phyloP scores from a whole-genome alignment of 2,888 invertebrate species.

The Heliconius ismenius region DNA sequence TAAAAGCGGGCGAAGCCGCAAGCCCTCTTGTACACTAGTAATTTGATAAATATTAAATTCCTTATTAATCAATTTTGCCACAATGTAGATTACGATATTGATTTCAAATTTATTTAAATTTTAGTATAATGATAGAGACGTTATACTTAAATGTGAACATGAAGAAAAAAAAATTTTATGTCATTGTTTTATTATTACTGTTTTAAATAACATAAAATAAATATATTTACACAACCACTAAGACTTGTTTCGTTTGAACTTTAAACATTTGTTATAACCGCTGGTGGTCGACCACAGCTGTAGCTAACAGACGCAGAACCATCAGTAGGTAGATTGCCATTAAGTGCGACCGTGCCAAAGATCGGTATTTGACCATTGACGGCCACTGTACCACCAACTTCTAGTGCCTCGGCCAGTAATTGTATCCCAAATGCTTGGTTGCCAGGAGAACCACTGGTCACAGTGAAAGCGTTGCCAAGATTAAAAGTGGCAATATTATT shows the following conservation, averaged over 20 bases:
- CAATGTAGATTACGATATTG: too few species aligned
- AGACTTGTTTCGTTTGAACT: not conserved
- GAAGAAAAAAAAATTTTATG: not conserved
- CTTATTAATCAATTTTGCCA: too few species aligned
- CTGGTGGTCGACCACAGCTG: constrained; percentile 44
- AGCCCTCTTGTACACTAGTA: too few species aligned
- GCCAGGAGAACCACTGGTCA: constrained; percentile 49
- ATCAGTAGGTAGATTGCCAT: constrained; percentile 59
- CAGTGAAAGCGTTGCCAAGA: constrained; percentile 46
- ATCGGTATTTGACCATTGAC: constrained; percentile 64
- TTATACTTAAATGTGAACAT: not conserved
- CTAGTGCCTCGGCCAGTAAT: constrained; percentile 58
- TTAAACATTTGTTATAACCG: not conserved
- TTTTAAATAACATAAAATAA: constrained; percentile 14
- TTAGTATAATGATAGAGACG: not conserved
- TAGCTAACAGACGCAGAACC: constrained; percentile 59
- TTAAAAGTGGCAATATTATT: constrained; percentile 50
- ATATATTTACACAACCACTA: not conserved
- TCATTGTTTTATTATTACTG: constrained; percentile 1
- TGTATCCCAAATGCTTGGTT: constrained; percentile 55
- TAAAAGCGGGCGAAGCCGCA: too few species aligned
- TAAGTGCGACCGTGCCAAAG: constrained; percentile 57
- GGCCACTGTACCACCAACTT: constrained; percentile 60
- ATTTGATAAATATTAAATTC: too few species aligned
- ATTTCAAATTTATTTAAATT: too few species aligned